These are phyloP conservation scores for Nanger granti DNA, from an alignment of 2,113 vertebrate species.

Conservation along the genomic window DNA sequence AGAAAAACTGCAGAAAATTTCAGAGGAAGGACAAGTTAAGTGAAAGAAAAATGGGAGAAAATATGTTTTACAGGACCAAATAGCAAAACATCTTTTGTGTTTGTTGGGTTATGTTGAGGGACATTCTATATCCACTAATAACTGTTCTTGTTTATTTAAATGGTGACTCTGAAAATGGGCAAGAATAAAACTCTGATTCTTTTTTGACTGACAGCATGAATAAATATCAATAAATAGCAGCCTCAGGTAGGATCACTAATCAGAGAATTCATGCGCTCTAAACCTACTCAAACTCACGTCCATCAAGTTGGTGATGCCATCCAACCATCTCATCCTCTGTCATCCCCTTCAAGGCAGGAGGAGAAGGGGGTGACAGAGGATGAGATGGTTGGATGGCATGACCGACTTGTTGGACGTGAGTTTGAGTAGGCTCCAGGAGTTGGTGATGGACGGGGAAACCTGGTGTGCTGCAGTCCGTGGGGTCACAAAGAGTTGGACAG, in stretches of 20 bases:
- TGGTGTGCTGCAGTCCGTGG: background rate
- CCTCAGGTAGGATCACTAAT: background rate
- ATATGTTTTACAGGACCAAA: background rate
- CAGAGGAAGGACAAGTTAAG: background rate
- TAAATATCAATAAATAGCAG: background rate
- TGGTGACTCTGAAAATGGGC: background rate
- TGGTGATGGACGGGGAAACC: background rate
- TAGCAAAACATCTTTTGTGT: background rate
- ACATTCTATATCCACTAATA: background rate
- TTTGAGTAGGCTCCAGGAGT: background rate
- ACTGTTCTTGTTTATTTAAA: constrained; percentile 26
- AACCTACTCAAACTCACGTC: background rate
- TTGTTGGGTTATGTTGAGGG: background rate
- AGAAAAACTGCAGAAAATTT: background rate
- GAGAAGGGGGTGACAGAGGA: background rate
- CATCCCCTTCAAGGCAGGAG: background rate
- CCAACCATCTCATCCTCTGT: background rate
- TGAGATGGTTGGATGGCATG: background rate
- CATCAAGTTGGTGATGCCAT: background rate
- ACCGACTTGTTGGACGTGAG: background rate
- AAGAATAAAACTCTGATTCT: background rate
- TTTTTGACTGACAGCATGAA: background rate
- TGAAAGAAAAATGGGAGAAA: background rate
- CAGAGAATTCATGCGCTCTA: background rate
- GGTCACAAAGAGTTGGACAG: background rate